Conservation (phyloP, 2,113 vertebrate species). For the Cisticola juncidis region DNA sequence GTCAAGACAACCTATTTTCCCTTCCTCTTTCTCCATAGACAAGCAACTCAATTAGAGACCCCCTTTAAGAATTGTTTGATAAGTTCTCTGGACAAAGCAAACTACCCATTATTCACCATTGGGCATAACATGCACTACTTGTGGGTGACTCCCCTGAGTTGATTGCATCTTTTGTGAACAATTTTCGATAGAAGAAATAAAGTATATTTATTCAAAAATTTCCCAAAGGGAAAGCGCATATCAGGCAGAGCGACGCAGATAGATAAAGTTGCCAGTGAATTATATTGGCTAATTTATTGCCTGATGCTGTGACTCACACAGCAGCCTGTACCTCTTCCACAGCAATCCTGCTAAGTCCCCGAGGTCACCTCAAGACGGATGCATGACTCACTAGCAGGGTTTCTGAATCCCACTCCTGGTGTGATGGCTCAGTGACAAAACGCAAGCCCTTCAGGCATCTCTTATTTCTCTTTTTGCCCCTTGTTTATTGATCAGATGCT, state of each 20-base stretch:
- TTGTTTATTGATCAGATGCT: background rate
- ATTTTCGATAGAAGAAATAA: background rate
- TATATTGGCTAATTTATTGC: background rate
- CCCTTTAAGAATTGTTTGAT: background rate
- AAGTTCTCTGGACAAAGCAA: background rate
- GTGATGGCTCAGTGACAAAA: background rate
- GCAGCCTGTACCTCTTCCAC: background rate
- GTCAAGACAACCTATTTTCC: conserved; percentile 22
- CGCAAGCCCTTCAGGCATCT: background rate
- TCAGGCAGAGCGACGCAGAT: background rate
- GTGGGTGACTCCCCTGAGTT: background rate
- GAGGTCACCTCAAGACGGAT: background rate
- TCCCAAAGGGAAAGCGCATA: background rate
- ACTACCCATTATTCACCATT: background rate
- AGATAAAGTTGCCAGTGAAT: background rate
- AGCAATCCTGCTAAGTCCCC: background rate
- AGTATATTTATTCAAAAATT: background rate
- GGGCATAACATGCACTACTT: background rate
- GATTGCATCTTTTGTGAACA: background rate
- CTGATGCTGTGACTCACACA: background rate
- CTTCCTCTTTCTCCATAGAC: background rate
- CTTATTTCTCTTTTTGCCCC: background rate
- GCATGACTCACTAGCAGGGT: background rate
- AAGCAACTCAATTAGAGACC: background rate
- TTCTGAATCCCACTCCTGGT: background rate